Base-by-base conservation (phyloP, 2,888 invertebrate genomes). In the Trilocha varians region DNA sequence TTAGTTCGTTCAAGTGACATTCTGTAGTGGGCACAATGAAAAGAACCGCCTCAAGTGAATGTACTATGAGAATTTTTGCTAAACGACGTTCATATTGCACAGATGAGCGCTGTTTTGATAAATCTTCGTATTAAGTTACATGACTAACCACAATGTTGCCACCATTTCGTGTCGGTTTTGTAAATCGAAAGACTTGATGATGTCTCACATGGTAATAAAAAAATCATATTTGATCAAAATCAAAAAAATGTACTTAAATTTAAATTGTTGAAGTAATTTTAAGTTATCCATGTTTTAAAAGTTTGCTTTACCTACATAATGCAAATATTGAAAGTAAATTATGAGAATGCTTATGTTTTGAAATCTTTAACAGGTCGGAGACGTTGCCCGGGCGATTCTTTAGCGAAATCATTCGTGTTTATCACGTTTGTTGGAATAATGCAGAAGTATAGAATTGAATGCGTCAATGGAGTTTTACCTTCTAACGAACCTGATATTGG, bases 371-470 rank as follows among this genome's bases (percentile, higher is more conserved):
- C 73, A 90, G 90, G 90, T 45, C 88, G 88, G 51, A 78, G 91
- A 45, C 80, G 90, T 13, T 91, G 91, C 56, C 78, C 90, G 1
- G 91, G 91, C 1, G 91, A 91, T 64, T 74, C 86, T 1, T 62
- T 91, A 36, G 91, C 90, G 0, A 89, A 87, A 55, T 85, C 89
- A 0, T 89, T 87, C 52, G 71, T 89, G 41, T 90, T 90, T 56
- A 70, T 90, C 44, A 86, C 87, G 39, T 87, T 89, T 44, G 85
- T 88, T 1, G 82, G 88, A 2, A 67, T 91, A 3, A 53, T 91
- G 4, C 89, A 90, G 54, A 87, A 87, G 48, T 89, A 62, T 49
- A 67, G 56, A 42, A 57, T 83, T 3, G 62, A 67, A 34, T 62
- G 66, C 39, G 59, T 56, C 39, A 73, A 74, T 35, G 78, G 71